phyloP scores from a whole-genome alignment of 2,797 vertebrate genomes.

The Microctenopoma stevenorrisi region DNA sequence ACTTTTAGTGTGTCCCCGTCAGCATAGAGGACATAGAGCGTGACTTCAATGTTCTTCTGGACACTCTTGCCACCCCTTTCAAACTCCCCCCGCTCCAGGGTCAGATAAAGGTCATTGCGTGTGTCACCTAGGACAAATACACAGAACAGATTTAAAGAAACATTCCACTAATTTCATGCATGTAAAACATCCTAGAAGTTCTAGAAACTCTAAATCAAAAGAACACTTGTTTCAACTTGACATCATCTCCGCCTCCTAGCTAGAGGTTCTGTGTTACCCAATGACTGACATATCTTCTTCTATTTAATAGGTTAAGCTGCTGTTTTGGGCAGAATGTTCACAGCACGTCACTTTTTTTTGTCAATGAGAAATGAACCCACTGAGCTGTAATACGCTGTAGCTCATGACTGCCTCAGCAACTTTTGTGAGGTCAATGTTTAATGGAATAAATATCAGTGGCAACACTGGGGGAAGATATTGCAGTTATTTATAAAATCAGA shows the following conservation, averaged over 20 bases:
- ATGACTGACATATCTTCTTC: constrained; percentile 17
- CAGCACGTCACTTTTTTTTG: constrained; percentile 44
- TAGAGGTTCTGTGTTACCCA: neutral
- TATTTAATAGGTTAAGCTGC: constrained; percentile 26
- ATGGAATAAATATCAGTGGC: constrained; percentile 72
- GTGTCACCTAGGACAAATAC: constrained; percentile 87
- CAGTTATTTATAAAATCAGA: constrained; percentile 79
- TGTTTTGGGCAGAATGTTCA: constrained; percentile 19
- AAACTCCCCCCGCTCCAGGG: constrained; percentile 95
- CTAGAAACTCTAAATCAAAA: neutral
- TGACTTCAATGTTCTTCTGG: constrained; percentile 99
- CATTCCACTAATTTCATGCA: constrained; percentile 7
- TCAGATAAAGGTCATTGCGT: constrained; percentile 97
- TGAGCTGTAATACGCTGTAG: constrained; percentile 47
- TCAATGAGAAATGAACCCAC: constrained; percentile 53
- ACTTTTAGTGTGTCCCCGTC: constrained; percentile 98
- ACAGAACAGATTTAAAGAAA: constrained; percentile 9
- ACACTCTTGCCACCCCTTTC: constrained; percentile 98
- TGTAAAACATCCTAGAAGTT: neutral
- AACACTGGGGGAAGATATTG: constrained; percentile 64
- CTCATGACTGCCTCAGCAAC: constrained; percentile 58
- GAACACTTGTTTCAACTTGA: neutral
- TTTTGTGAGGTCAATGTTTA: constrained; percentile 66
- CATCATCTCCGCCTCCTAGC: neutral
- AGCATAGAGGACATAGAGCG: constrained; percentile 96